Evolutionary conservation across 2,888 invertebrate species (phyloP).

Genomic region (Drosophila conformis): DNA sequence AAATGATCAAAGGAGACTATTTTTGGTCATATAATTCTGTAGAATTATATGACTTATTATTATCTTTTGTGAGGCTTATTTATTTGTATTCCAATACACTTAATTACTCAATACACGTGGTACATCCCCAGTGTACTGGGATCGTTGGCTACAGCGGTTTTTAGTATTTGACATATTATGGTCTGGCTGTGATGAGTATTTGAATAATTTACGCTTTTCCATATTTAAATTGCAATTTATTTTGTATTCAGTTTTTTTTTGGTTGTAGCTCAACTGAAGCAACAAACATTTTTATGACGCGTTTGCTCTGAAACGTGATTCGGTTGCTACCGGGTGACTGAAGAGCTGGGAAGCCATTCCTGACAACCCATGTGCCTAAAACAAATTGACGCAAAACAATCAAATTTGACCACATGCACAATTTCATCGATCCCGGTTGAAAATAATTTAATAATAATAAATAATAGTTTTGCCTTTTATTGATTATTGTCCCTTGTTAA

Average conservation of each 20-base stretch:
- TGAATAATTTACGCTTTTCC: constrained; percentile 47
- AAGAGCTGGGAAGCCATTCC: neutral
- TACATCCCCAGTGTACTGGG: neutral
- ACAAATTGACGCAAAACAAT: constrained; percentile 49
- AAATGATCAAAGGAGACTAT: too few relatives aligned
- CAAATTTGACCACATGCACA: constrained; percentile 3
- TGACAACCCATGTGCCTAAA: constrained; percentile 52
- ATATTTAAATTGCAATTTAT: constrained; percentile 54
- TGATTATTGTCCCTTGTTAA: neutral
- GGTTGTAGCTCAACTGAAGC: constrained; percentile 35
- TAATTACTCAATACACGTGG: neutral
- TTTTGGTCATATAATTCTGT: too few relatives aligned
- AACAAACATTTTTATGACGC: constrained; percentile 57
- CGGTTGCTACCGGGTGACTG: constrained; percentile 1
- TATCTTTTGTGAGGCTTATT: neutral
- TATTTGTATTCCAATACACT: neutral
- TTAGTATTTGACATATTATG: constrained; percentile 5
- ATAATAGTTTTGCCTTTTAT: too few relatives aligned
- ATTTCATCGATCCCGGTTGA: constrained; percentile 6
- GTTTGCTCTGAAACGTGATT: constrained; percentile 24
- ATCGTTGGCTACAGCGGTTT: neutral
- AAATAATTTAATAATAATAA: constrained; percentile 16
- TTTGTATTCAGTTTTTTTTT: constrained; percentile 3
- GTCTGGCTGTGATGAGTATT: constrained; percentile 34
- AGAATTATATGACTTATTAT: too few relatives aligned